Conservation (phyloP, 2,797 vertebrate genomes). For the Echeneis naucrates region DNA sequence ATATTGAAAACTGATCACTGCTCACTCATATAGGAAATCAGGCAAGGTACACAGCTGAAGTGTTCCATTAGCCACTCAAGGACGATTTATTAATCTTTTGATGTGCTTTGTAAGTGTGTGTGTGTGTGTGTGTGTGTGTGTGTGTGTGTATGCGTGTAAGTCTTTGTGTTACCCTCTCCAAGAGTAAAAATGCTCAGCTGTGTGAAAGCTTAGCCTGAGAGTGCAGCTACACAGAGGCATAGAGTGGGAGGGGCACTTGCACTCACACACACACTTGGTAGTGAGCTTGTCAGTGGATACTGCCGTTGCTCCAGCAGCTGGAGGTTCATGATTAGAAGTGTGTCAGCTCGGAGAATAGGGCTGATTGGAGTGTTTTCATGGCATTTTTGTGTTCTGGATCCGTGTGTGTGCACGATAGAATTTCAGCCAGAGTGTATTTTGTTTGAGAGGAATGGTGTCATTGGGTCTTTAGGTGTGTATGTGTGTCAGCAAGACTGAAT, state of each 20-base stretch:
- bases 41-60: neutral
- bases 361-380: constrained; percentile 36
- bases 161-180: neutral
- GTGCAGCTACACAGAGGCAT: constrained; percentile 53
- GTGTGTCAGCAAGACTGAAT: constrained; percentile 50
- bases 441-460: constrained; percentile 62
- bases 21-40: constrained; percentile 23
- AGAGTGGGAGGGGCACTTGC: constrained; percentile 76
- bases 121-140: constrained; percentile 3
- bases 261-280: constrained; percentile 46
- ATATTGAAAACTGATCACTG: constrained; percentile 32
- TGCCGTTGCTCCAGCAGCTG: constrained; percentile 64
- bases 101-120: neutral
- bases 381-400: constrained; percentile 24
- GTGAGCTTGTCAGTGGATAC: constrained; percentile 69
- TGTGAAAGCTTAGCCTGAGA: constrained; percentile 63
- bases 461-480: constrained; percentile 59
- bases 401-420: constrained; percentile 1
- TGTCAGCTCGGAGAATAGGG: constrained; percentile 31
- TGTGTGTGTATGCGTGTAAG: neutral
- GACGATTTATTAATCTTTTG: constrained; percentile 23
- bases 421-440: constrained; percentile 30
- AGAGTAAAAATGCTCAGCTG: constrained; percentile 35
- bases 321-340: constrained; percentile 48
- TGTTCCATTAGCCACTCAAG: neutral